Evolutionary conservation across 2,113 vertebrate species (phyloP), one percentile per base, ranked within the genome.

Genomic region (Cyphomyrus plagiostoma): DNA sequence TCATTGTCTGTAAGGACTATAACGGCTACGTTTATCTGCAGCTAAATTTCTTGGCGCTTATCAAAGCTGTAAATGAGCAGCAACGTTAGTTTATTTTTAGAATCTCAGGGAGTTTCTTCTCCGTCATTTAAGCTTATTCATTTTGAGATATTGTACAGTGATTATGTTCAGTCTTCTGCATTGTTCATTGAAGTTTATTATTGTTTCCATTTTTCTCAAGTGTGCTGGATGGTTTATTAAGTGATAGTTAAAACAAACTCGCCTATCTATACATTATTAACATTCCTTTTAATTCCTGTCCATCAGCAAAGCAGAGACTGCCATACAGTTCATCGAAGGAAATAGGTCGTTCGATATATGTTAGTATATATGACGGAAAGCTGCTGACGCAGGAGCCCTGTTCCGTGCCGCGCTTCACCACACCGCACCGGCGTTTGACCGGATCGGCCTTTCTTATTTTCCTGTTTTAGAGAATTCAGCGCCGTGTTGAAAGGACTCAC

Each of bases 351-450:
- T 82, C 39, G 42, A 26, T 70, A 66, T 8, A n/a, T n/a, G 7
- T n/a, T 66, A 15, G n/a, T 93, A 91, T 92, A 52, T 52, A 52
- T 94, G 94, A 86, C 90, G 88, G 91, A 94, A 96, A 96, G 94
- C 94, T 95, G 95, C 96, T 96, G 95, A 96, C 96, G 94, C 94
- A 95, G 91, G 94, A 92, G 93, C 93, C 89, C 87, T 89, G 53
- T 74, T 92, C 92, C 94, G 95, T 95, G 95, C 93, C 94, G 93
- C 89, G 80, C 45, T 23, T 19, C 77, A 4, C 35, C 86, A 2
- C 49, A 35, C 30, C 11, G 48, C 88, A 74, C 35, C 17, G 50
- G 50, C 17, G 17, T 70, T 70, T 30, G 1, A 58, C 10, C 86
- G 13, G 70, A 15, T 89, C 48, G 21, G 49, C 8, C 23, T 30